Base-by-base conservation (phyloP, 2,797 vertebrate genomes). In the Intellagama lesueurii region DNA sequence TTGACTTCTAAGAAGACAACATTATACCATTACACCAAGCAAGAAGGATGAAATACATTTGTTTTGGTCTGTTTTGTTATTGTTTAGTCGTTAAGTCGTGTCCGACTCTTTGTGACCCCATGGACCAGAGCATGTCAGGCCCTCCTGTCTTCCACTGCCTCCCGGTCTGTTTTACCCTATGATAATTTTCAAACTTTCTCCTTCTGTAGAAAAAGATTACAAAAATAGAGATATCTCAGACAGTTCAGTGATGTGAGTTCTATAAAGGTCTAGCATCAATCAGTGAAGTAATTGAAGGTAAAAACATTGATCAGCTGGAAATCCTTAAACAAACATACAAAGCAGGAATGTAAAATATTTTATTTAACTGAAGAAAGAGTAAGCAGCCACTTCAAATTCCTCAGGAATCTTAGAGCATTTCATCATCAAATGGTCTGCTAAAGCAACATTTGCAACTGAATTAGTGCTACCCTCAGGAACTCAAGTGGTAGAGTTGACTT, bases 321-420 rank as follows among this genome's bases (percentile, higher is more conserved):
- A 22, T 77, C 85, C 56, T 35, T 89, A 75, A 96, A 93, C 88
- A 94, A 94, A 93, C 89, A 93, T 93, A 94, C 92, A 92, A 94
- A 92, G 90, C 94, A 96, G 93, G 88, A 96, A 96, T 96, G 95
- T 88, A 97, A 97, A 97, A 96, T 93, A 88, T 96, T 97, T 97
- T 97, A 97, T 97, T 97, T 96, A 97, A 95, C 89, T 94, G 95
- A 97, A 96, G 96, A 96, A 95, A 90, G 95, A 94, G 96, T 96
- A 97, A 88, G 94, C 94, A 97, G 94, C 96, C 96, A 96, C 94
- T 96, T 96, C 92, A 94, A 96, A 89, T 95, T 97, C 95, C 95
- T 96, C 94, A 94, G 96, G 95, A 97, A 97, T 96, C 95, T 95
- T 95, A 92, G 96, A 95, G 91, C 94, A 94, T 95, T 96, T 96